Evolutionary conservation across 37 sponge, comb jelly and placozoan species (phyloP), one percentile per base, ranked within the genome.

Genomic region (Crambe crambe): DNA sequence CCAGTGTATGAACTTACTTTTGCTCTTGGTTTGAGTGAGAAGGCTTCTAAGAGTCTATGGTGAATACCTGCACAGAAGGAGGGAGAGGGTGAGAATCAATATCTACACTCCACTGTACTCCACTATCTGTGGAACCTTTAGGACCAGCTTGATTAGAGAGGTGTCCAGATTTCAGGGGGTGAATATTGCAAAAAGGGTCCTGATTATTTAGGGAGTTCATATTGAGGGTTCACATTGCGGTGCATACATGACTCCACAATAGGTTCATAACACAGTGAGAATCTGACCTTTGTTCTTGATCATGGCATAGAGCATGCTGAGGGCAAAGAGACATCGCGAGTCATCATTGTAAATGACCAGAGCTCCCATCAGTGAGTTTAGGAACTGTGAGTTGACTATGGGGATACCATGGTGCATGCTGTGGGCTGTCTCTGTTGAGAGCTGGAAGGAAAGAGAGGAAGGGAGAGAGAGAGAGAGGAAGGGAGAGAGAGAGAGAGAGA

Each of bases 21-120:
- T 32, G 56, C 2, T 32, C 25, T 27, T 9, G 77, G 73, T 43
- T 44, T 80, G 34, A 88, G 78, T 29, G 83, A 77, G 56, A 88
- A 88, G 8, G 88, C 88, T 59, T 88, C 88, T 42, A 88, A 67
- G 37, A 88, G 83, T 40, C 23, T 66, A 30, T 56, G 73, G 37
- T 82, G 62, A 36, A 82, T 63, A 44, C 83, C 88, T 86, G 80
- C 5, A 61, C 2, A 18, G 4, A 26, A 36, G 76, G 9, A 75
- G 31, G 27, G 20, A 47, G 12, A 26, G 57, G 21, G 31, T 25
- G 20, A 71, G 25, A 21, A 40, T 71, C 39, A 68, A 43, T 3
- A 34, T 42, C 29, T 42, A 29, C n/a, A n/a, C n/a, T n/a, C n/a
- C n/a, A n/a, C n/a, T n/a, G n/a, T n/a, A n/a, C n/a, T n/a, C n/a